Conservation (phyloP, 1,140 invertebrate genomes). For the Harpegnathos saltator region DNA sequence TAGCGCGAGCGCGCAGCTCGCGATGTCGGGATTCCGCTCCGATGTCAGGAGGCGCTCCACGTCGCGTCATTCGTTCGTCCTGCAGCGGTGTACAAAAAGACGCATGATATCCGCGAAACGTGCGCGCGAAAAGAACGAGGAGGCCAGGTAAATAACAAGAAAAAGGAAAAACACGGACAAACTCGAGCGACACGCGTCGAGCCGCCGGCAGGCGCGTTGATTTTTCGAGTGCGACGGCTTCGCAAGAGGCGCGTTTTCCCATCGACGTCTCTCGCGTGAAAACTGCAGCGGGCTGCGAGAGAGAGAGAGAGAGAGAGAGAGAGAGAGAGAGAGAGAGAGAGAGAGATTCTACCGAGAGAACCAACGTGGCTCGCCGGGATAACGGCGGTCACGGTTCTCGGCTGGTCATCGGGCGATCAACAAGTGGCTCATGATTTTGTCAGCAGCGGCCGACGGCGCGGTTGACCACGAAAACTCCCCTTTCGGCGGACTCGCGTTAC, state of each 20-base stretch:
- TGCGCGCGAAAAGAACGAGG: too few species aligned
- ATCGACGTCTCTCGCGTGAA: background rate
- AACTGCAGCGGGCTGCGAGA: background rate
- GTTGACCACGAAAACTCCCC: constrained; percentile 61
- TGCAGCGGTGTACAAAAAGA: too few species aligned
- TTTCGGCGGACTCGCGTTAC: constrained; percentile 47
- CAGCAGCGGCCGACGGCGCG: constrained; percentile 69
- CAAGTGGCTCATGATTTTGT: constrained; percentile 85
- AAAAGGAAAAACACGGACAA: background rate
- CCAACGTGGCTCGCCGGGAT: background rate
- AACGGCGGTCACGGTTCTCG: constrained; percentile 34
- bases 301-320: background rate
- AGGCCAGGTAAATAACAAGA: background rate
- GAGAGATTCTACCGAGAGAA: background rate
- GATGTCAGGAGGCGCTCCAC: too few species aligned
- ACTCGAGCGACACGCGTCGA: background rate
- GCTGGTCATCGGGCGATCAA: constrained; percentile 81
- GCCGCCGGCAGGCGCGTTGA: background rate
- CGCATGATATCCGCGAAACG: too few species aligned
- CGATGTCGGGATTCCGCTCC: too few species aligned
- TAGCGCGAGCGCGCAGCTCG: too few species aligned
- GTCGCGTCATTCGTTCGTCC: too few species aligned
- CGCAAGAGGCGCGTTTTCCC: background rate
- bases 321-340: background rate
- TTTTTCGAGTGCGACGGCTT: background rate